These are phyloP conservation scores for Strigamia maritima DNA, from an alignment of 2,888 invertebrate genomes.

Conservation along the genomic window DNA sequence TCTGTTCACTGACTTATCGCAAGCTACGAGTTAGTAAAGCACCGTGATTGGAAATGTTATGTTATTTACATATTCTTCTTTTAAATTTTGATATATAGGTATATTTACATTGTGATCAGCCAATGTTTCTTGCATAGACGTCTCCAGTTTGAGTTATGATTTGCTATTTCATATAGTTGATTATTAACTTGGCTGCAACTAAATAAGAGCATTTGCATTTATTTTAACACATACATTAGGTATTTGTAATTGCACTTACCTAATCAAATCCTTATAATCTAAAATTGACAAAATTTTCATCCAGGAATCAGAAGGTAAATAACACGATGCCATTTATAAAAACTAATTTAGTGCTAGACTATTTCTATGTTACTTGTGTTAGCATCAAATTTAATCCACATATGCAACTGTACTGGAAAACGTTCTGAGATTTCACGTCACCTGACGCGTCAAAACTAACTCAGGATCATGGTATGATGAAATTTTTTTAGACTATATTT, in stretches of 20 bases:
- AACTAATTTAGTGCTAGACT: too few species aligned
- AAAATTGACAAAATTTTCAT: conserved; percentile 38
- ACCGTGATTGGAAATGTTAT: too few species aligned
- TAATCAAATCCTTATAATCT: conserved; percentile 35
- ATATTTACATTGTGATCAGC: conserved; percentile 42
- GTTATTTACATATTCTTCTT: not conserved
- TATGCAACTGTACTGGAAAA: too few species aligned
- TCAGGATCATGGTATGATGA: too few species aligned
- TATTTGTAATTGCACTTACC: not conserved
- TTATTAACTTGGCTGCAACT: conserved; percentile 43
- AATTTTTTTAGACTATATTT: too few species aligned
- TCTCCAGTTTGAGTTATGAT: conserved; percentile 43
- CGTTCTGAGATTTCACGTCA: too few species aligned
- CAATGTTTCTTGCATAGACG: conserved; percentile 43
- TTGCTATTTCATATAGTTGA: conserved; percentile 41
- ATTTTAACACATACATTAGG: not conserved
- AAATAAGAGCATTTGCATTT: not conserved
- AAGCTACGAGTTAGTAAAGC: too few species aligned
- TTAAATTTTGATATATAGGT: not conserved
- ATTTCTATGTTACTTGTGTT: too few species aligned
- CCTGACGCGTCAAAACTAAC: too few species aligned
- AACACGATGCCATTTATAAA: not conserved
- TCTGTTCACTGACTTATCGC: too few species aligned
- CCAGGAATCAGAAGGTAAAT: conserved; percentile 38
- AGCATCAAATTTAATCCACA: too few species aligned